phyloP scores from a whole-genome alignment of 2,797 vertebrate species.

The Poeciliopsis gracilis region DNA sequence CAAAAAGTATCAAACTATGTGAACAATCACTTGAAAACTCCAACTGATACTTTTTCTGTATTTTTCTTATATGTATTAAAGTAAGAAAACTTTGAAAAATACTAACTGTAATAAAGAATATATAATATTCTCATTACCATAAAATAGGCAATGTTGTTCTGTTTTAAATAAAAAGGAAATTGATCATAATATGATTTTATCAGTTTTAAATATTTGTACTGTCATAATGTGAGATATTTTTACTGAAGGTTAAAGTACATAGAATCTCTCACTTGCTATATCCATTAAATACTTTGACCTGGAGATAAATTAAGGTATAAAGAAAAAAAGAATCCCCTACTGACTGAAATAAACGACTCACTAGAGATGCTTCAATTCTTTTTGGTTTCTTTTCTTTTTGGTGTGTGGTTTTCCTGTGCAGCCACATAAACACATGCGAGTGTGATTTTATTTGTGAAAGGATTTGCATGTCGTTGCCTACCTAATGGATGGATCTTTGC shows the following conservation, averaged over 20 bases:
- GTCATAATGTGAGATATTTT: not conserved
- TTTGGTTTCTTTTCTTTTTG: not conserved
- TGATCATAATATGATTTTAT: not conserved
- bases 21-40: not conserved
- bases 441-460: slow-evolving; percentile 39
- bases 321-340: not conserved
- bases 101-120: not conserved
- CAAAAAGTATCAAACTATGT: not conserved
- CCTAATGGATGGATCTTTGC: slow-evolving; percentile 32
- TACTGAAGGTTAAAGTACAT: not conserved
- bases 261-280: not conserved
- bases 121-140: not conserved
- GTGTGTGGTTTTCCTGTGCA: slow-evolving; percentile 11
- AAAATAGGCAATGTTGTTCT: not conserved
- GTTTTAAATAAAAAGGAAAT: not conserved
- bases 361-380: not conserved
- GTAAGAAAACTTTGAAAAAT: not conserved
- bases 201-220: not conserved
- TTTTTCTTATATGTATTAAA: not conserved
- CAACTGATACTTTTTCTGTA: not conserved
- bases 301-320: slow-evolving; percentile 1
- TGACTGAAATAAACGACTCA: slow-evolving; percentile 13
- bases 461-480: slow-evolving; percentile 37
- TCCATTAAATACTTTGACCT: not conserved
- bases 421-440: not conserved